A percentile compares a stretch with the other conserved stretches of the same genome.
These are phyloP conservation scores for Malurus leucopterus DNA, from an alignment of 2,797 vertebrate genomes.

Conservation along the genomic window DNA sequence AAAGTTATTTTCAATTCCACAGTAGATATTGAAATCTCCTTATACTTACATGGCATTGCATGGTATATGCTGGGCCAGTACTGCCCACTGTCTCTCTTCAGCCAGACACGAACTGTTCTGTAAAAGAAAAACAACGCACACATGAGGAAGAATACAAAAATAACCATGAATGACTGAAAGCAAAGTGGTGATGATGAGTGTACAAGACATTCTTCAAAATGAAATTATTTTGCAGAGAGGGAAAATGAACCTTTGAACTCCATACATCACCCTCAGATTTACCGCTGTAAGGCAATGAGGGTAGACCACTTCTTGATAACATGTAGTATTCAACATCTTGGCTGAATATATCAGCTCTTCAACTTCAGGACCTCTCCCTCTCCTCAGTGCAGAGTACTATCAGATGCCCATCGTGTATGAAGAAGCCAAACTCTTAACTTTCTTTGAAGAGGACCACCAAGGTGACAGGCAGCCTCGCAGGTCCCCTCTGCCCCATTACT, in stretches of 20 bases:
- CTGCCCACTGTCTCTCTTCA: constrained; percentile 96
- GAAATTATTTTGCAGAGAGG: not conserved
- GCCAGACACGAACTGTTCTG: constrained; percentile 94
- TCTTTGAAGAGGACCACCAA: not conserved
- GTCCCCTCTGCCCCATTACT: not conserved
- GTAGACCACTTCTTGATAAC: not conserved
- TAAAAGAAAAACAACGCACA: not conserved
- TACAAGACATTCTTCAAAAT: not conserved
- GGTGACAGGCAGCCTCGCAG: not conserved
- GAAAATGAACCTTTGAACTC: not conserved
- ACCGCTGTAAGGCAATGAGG: not conserved
- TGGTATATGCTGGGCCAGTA: constrained; percentile 97
- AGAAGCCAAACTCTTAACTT: not conserved
- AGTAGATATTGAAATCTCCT: not conserved
- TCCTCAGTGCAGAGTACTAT: not conserved
- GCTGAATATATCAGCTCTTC: not conserved
- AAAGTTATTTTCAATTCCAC: not conserved
- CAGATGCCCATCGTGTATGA: not conserved
- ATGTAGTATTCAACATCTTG: not conserved
- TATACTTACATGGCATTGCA: constrained; percentile 87
- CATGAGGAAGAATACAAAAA: not conserved
- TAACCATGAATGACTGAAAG: not conserved
- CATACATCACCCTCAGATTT: not conserved
- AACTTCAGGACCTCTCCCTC: not conserved
- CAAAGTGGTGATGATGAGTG: not conserved